Evolutionary conservation across 2,888 invertebrate species (phyloP).

Genomic region (Cryptocheilus praepositus): DNA sequence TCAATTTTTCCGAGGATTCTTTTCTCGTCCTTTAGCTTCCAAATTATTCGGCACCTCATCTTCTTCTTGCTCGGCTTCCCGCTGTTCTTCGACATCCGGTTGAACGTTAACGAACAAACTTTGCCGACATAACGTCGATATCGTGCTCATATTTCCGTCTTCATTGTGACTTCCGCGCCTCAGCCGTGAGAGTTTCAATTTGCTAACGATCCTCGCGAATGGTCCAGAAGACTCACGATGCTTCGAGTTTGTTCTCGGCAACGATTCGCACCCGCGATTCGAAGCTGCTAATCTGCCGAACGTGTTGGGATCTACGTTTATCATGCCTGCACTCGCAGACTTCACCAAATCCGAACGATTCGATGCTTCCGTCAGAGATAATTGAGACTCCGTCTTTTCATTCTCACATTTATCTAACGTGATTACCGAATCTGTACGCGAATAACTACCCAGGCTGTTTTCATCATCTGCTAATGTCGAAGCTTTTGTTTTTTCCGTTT

Average conservation of each 20-base stretch:
- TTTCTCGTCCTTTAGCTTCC: not conserved
- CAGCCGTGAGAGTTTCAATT: slow-evolving; percentile 78
- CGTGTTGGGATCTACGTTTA: slow-evolving; percentile 80
- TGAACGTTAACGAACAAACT: slow-evolving; percentile 82
- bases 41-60: not conserved
- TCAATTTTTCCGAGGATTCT: too few relatives aligned
- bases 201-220: slow-evolving; percentile 76
- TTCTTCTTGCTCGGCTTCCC: slow-evolving; percentile 14
- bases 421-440: too few relatives aligned
- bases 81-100: slow-evolving; percentile 27
- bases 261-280: slow-evolving; percentile 75
- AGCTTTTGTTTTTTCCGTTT: too few relatives aligned
- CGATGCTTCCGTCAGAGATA: too few relatives aligned
- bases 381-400: too few relatives aligned
- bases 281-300: slow-evolving; percentile 77
- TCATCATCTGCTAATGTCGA: too few relatives aligned
- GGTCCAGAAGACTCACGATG: slow-evolving; percentile 47
- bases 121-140: slow-evolving; percentile 85
- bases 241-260: slow-evolving; percentile 73
- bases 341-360: slow-evolving; percentile 77
- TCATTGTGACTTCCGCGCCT: slow-evolving; percentile 72
- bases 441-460: too few relatives aligned
- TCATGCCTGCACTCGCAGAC: slow-evolving; percentile 87
- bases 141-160: slow-evolving; percentile 76
- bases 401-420: too few relatives aligned